A percentile compares a stretch with the other conserved stretches of the same genome.
phyloP scores from a whole-genome alignment of 2,888 invertebrate species.

The Mimachlamys varia region DNA sequence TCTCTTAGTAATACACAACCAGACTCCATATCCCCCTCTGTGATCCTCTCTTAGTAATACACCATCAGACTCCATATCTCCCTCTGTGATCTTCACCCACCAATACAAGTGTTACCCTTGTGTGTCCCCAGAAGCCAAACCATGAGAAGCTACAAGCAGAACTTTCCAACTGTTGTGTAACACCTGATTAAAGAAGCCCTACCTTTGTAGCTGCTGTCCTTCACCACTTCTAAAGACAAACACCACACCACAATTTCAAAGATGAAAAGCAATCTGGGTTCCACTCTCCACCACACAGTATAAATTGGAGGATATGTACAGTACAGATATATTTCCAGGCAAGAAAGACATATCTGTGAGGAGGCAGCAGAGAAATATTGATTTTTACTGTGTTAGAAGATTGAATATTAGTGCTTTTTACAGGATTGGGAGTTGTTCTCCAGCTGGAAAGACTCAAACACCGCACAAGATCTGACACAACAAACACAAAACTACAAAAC shows the following conservation, averaged over 20 bases:
- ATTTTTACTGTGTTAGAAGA: slow-evolving; percentile 5
- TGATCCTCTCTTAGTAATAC: not conserved
- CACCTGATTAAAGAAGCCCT: slow-evolving; percentile 5
- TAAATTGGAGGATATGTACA: slow-evolving; percentile 13
- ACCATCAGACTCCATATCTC: not conserved
- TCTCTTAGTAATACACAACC: no score
- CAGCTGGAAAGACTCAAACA: not conserved
- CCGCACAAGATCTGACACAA: not conserved
- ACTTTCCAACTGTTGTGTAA: not conserved
- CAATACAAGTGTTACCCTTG: not conserved
- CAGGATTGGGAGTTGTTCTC: not conserved
- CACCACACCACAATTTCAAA: not conserved
- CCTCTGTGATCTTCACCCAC: not conserved
- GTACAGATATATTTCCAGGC: not conserved
- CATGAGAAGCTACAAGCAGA: no score
- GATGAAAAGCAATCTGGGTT: not conserved
- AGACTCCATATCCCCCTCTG: no score
- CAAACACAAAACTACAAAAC: not conserved
- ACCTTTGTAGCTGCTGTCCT: not conserved
- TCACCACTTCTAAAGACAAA: not conserved
- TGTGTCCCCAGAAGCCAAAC: no score
- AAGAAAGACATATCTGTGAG: not conserved
- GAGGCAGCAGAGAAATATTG: not conserved
- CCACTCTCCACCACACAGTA: not conserved
- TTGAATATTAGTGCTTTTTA: slow-evolving; percentile 16